Conservation (phyloP, 2,797 vertebrate species). For the Oophaga sylvatica region DNA sequence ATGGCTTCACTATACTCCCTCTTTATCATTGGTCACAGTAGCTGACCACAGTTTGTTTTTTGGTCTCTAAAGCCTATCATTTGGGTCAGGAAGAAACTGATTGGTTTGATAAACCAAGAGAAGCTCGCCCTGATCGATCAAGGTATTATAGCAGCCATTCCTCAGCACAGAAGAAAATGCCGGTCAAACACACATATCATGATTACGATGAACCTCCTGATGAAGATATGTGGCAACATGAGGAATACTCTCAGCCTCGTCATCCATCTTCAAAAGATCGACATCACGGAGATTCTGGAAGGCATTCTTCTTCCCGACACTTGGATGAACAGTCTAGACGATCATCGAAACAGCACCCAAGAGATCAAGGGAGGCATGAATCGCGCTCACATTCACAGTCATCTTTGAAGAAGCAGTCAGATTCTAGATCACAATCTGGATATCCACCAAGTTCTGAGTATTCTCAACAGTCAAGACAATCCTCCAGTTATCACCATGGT, state of each 20-base stretch:
- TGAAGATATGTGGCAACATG: conserved; percentile 87
- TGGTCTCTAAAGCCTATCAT: conserved; percentile 98
- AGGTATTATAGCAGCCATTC: conserved; percentile 91
- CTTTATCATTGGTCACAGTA: conserved; percentile 69
- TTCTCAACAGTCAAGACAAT: conserved; percentile 75
- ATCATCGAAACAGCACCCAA: conserved; percentile 85
- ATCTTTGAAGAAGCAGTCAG: conserved; percentile 83
- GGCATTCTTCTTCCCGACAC: conserved; percentile 87
- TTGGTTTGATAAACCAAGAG: conserved; percentile 99
- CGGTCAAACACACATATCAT: conserved; percentile 92
- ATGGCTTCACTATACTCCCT: conserved; percentile 81
- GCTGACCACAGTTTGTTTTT: conserved; percentile 85
- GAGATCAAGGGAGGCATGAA: conserved; percentile 86
- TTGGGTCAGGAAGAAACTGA: conserved; percentile 99
- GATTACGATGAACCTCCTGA: conserved; percentile 95
- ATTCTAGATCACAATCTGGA: conserved; percentile 77
- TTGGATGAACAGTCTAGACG: conserved; percentile 86
- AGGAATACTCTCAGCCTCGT: conserved; percentile 86
- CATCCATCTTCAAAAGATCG: conserved; percentile 86
- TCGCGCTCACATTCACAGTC: conserved; percentile 76
- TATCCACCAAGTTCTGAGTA: conserved; percentile 83
- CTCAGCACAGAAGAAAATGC: conserved; percentile 88
- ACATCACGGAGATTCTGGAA: conserved; percentile 87
- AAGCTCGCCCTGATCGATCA: conserved; percentile 90
- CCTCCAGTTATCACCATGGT: conserved; percentile 81